Base-by-base conservation (phyloP, 2,113 vertebrate species). In the Podarcis muralis region DNA sequence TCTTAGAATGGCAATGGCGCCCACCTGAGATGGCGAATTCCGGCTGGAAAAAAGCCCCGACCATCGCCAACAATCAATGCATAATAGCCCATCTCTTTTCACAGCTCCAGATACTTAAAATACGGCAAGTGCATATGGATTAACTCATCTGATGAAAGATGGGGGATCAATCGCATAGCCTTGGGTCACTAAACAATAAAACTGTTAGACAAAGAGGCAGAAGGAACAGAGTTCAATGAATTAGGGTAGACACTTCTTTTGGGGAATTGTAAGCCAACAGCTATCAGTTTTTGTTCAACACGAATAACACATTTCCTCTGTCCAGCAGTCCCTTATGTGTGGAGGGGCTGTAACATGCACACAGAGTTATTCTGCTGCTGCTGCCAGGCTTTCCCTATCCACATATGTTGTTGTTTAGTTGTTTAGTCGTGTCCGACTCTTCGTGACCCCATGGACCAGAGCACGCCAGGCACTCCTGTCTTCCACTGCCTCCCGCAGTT, bases 181-280 rank as follows among this genome's bases (percentile, higher is more conserved):
- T 43, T 43, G 43, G 43, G 43, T 43, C 43, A 43, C 43, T 43
- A 43, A 48, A 48, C 40, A 25, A 23, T 77, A 78, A 78, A 48
- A 78, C 12, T 53, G 16, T 48, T 18, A 53, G 13, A 79, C 0
- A 3, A 88, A 9, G 0, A 1, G 76, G 3, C 78, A 22, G 2
- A 59, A 93, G 82, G 62, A 66, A 18, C 59, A 3, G 2, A 20
- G 89, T 83, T 43, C 68, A 90, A 91, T 78, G 13, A 15, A 68
- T 40, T 65, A 6, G 16, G 78, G 78, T 80, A n/a, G 48, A 16
- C 5, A 59, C 59, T 59, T 59, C 18, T 80, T 78, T 48, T 25
- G n/a, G n/a, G n/a, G 76, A 78, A 78, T 27, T 48, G 6, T 30
- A 48, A 18, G 72, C 32, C 35, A 75, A 37, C 15, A 75, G 16